Base-by-base conservation (phyloP, 2,797 vertebrate species). In the Podarcis siculus region DNA sequence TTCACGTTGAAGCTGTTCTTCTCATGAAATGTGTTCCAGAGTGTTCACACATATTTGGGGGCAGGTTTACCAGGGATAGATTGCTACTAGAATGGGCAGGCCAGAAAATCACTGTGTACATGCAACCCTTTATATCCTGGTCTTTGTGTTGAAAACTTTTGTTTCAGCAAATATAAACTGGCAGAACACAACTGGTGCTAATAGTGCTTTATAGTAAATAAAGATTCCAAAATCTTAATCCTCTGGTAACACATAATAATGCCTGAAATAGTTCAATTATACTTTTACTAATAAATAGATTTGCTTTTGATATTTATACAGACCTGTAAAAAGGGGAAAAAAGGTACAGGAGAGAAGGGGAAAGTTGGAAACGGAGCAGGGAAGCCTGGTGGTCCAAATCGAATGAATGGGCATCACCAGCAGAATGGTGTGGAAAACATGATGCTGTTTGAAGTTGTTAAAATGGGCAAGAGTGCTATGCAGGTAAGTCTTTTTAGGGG, bases 401-500 rank as follows among this genome's bases (percentile, higher is more conserved):
- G 99, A 96, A 97, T 99, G 97, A 99, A 99, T 96, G 99, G 99
- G 94, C 99, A 99, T 97, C 99, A 99, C 93, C 99, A 99, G 94
- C 99, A 99, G 97, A 99, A 99, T 97, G 99, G 98, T 97, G 98
- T 99, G 97, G 99, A 99, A 97, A 99, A 98, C 97, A 98, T 99
- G 98, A 99, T 99, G 98, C 96, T 99, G 93, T 99, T 99, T 96
- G 98, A 99, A 96, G 98, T 99, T 92, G 98, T 99, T 82, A 99
- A 98, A 97, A 96, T 99, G 97, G 99, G 99, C 95, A 98, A 98
- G 97, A 99, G 99, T 97, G 99, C 99, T 96, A 99, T 99, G 98
- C 99, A 99, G 98, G 99, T 99, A 97, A 95, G 90, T 86, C 87
- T 92, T 37, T 77, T 66, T 69, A 84, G 12, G 45, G 45, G 73